phyloP scores from a whole-genome alignment of 2,888 invertebrate genomes.

The Coenonympha arcania region DNA sequence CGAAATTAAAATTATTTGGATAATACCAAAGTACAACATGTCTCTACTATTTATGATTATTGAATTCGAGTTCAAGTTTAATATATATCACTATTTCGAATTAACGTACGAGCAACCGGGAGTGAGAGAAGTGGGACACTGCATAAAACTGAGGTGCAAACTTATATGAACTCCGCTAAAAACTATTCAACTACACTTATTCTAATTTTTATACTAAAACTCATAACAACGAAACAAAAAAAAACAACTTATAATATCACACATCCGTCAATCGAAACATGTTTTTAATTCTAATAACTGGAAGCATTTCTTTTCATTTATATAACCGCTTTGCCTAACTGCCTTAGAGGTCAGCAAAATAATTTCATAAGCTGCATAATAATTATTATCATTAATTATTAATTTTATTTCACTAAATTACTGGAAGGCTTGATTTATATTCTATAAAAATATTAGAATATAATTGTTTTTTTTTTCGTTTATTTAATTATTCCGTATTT shows the following conservation, averaged over 20 bases:
- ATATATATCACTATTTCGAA: too few species aligned
- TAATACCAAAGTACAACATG: too few species aligned
- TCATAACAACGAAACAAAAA: slow-evolving; percentile 73
- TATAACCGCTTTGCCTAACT: slow-evolving; percentile 48
- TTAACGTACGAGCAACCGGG: too few species aligned
- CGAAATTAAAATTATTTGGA: too few species aligned
- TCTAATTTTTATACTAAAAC: slow-evolving; percentile 66
- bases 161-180: too few species aligned
- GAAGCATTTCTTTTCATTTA: slow-evolving; percentile 57
- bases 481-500: slow-evolving; percentile 41
- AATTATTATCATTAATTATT: slow-evolving; percentile 34
- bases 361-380: slow-evolving; percentile 58
- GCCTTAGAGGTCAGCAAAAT: slow-evolving; percentile 67
- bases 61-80: too few species aligned
- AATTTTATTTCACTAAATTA: slow-evolving; percentile 65
- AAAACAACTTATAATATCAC: slow-evolving; percentile 72
- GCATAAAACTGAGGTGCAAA: too few species aligned
- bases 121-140: too few species aligned
- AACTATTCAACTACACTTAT: slow-evolving; percentile 60
- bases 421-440: slow-evolving; percentile 72
- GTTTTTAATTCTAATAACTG: slow-evolving; percentile 52
- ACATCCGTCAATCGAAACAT: slow-evolving; percentile 59
- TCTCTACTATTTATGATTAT: too few species aligned
- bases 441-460: slow-evolving; percentile 75
- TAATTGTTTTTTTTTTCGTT: slow-evolving; percentile 43